These are phyloP conservation scores for Perdita meconis DNA, from an alignment of 2,888 invertebrate species.

Conservation along the genomic window DNA sequence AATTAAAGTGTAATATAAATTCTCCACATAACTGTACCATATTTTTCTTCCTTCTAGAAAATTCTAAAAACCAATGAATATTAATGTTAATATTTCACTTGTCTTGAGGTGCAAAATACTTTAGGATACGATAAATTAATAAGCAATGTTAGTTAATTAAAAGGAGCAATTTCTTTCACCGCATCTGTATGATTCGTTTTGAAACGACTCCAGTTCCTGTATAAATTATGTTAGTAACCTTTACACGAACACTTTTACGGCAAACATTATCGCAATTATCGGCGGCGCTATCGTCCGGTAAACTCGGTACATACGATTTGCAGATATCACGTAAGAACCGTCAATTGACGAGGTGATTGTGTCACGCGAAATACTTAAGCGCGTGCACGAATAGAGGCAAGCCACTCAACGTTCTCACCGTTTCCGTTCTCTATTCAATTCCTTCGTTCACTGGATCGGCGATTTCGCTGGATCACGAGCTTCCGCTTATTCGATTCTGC, in stretches of 20 bases:
- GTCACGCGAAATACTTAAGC: slow-evolving; percentile 5
- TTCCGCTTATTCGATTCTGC: slow-evolving; percentile 51
- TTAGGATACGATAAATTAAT: no score
- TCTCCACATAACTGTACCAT: neutral
- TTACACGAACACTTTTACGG: no score
- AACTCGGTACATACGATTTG: neutral
- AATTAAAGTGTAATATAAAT: no score
- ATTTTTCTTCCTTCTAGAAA: neutral
- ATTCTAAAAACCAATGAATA: neutral
- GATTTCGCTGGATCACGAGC: slow-evolving; percentile 35
- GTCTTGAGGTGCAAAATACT: no score
- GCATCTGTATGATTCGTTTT: no score
- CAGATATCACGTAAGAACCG: slow-evolving; percentile 6
- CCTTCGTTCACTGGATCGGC: slow-evolving; percentile 27
- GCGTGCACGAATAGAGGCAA: slow-evolving; percentile 18
- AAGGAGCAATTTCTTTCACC: no score
- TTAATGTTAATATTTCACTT: no score
- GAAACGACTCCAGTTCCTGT: no score
- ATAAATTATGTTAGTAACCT: no score
- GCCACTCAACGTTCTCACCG: slow-evolving; percentile 31
- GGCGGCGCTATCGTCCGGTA: no score
- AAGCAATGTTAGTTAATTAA: no score
- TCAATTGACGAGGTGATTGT: slow-evolving; percentile 12
- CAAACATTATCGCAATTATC: no score
- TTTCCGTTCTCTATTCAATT: slow-evolving; percentile 62